Conservation (phyloP, 2,888 invertebrate genomes). For the Platycheirus rosarum region DNA sequence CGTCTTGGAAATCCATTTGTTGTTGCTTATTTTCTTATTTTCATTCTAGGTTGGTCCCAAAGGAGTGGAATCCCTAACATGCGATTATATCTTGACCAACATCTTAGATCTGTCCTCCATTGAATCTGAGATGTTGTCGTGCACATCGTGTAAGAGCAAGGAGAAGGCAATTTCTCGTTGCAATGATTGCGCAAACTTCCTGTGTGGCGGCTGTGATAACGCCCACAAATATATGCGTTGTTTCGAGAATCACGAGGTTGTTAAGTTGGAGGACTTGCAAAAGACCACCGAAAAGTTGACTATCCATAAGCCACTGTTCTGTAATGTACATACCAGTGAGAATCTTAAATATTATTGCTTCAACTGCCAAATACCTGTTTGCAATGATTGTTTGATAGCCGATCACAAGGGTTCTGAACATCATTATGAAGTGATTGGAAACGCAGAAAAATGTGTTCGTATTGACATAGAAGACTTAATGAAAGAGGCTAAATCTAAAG, state of each 20-base stretch:
- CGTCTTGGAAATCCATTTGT: neutral
- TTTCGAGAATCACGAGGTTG: slow-evolving; percentile 96
- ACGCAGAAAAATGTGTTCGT: slow-evolving; percentile 90
- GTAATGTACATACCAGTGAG: slow-evolving; percentile 91
- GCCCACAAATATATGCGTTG: slow-evolving; percentile 98
- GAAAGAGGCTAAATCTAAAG: slow-evolving; percentile 89
- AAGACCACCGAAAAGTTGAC: slow-evolving; percentile 89
- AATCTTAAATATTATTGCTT: slow-evolving; percentile 94
- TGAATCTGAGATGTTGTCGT: slow-evolving; percentile 87
- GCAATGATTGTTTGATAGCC: slow-evolving; percentile 92
- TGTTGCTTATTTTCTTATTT: neutral
- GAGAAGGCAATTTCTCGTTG: slow-evolving; percentile 97
- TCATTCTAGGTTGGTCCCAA: slow-evolving; percentile 86
- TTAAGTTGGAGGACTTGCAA: slow-evolving; percentile 93
- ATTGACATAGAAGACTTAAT: slow-evolving; percentile 90
- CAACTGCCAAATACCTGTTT: slow-evolving; percentile 92
- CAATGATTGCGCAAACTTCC: slow-evolving; percentile 96
- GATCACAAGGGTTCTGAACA: slow-evolving; percentile 93
- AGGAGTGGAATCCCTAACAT: slow-evolving; percentile 90
- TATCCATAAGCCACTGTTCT: slow-evolving; percentile 94
- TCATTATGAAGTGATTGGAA: slow-evolving; percentile 91
- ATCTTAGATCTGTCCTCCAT: slow-evolving; percentile 92
- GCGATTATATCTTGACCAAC: slow-evolving; percentile 94
- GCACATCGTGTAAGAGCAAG: slow-evolving; percentile 97
- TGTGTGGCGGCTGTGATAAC: slow-evolving; percentile 96